Percentiles rank a stretch among this genome's conserved stretches.
Conservation (phyloP, 2,797 vertebrate species). For the Lindbergichthys nudifrons region DNA sequence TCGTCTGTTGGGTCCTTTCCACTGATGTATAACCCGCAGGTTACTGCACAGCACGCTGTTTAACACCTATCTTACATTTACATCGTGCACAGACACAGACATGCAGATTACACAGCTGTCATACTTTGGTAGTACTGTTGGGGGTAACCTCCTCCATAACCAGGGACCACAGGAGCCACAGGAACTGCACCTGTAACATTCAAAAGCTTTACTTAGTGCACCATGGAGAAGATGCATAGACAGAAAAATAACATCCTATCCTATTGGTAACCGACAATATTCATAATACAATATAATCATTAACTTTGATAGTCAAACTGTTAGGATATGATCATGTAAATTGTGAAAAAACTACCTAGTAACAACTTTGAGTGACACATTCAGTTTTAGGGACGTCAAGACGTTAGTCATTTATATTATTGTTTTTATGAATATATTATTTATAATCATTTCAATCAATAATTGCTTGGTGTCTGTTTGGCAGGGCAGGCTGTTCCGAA, state of each 20-base stretch:
- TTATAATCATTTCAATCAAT: too few species aligned
- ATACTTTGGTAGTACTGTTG: slow-evolving; percentile 82
- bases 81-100: neutral
- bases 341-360: neutral
- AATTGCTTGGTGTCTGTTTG: too few species aligned
- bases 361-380: neutral
- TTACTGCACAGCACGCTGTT: slow-evolving; percentile 19
- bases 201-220: slow-evolving; percentile 16
- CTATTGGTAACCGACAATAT: too few species aligned
- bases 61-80: neutral
- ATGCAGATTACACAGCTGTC: neutral
- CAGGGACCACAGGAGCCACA: slow-evolving; percentile 55
- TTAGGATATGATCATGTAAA: neutral
- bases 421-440: too few species aligned
- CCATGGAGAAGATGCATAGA: neutral
- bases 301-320: neutral
- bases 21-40: slow-evolving; percentile 55
- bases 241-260: neutral
- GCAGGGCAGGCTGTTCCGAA: too few species aligned
- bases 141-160: slow-evolving; percentile 78
- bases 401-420: too few species aligned
- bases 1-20: slow-evolving; percentile 14
- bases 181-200: slow-evolving; percentile 43
- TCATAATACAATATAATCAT: neutral
- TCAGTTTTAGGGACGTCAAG: too few species aligned